A percentile compares a stretch with the other conserved stretches of the same genome.
Evolutionary conservation across 2,797 vertebrate species (phyloP).

Genomic region (Mallotus villosus): DNA sequence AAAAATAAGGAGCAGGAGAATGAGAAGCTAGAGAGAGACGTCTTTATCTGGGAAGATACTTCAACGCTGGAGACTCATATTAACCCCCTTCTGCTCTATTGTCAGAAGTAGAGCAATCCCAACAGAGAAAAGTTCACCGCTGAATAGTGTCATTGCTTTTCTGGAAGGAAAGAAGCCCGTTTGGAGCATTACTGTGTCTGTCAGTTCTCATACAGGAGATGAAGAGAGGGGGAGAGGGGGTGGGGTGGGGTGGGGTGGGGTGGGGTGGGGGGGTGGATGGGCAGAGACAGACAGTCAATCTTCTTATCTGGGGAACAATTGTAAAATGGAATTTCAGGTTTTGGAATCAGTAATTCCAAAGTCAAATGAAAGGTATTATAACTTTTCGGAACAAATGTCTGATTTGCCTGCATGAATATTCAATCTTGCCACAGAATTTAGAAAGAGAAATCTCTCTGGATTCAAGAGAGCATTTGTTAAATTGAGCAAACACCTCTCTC

Average conservation of each 20-base stretch:
- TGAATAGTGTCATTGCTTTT: slow-evolving; percentile 50
- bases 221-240: slow-evolving; percentile 26
- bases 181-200: slow-evolving; percentile 51
- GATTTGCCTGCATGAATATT: slow-evolving; percentile 49
- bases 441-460: slow-evolving; percentile 41
- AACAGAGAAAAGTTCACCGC: slow-evolving; percentile 41
- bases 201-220: slow-evolving; percentile 49
- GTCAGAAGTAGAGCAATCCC: slow-evolving; percentile 41
- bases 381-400: slow-evolving; percentile 33
- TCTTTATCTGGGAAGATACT: slow-evolving; percentile 39
- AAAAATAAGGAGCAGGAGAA: slow-evolving; percentile 29
- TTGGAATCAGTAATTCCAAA: slow-evolving; percentile 38
- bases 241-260: too few relatives aligned
- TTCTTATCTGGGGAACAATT: slow-evolving; percentile 13
- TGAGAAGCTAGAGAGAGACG: slow-evolving; percentile 34
- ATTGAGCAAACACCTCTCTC: slow-evolving; percentile 62
- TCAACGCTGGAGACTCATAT: slow-evolving; percentile 45
- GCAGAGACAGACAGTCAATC: background rate
- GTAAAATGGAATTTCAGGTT: slow-evolving; percentile 6
- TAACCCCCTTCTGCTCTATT: slow-evolving; percentile 55
- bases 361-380: slow-evolving; percentile 52
- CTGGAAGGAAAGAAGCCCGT: slow-evolving; percentile 25
- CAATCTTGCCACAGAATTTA: slow-evolving; percentile 7
- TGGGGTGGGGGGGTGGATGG: slow-evolving; percentile 23
- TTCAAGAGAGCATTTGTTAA: slow-evolving; percentile 52